A percentile compares a stretch with the other conserved stretches of the same genome.
These are phyloP conservation scores for Brachionus plicatilis DNA, from an alignment of 1,140 invertebrate genomes.

Conservation along the genomic window DNA sequence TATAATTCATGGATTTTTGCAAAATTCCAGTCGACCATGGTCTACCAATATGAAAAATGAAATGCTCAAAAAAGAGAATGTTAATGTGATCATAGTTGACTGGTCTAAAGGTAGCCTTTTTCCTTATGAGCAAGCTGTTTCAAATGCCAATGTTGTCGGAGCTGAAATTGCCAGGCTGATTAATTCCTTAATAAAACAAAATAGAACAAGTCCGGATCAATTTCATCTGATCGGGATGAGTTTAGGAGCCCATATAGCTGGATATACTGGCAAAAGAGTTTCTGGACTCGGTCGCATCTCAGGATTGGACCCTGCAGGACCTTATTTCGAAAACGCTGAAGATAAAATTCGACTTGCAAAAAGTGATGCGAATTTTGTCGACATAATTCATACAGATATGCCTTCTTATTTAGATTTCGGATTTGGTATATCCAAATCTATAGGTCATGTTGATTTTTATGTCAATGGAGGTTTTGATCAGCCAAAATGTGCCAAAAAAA, in stretches of 20 bases:
- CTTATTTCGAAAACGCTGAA: conserved; percentile 71
- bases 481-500: conserved; percentile 25
- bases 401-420: conserved; percentile 58
- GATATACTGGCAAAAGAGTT: conserved; percentile 79
- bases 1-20: conserved; percentile 82
- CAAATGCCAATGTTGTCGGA: conserved; percentile 70
- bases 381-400: conserved; percentile 74
- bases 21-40: conserved; percentile 51
- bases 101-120: neutral
- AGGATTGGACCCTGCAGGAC: conserved; percentile 67
- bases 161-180: conserved; percentile 68
- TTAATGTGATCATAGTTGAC: conserved; percentile 32
- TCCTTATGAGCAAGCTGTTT: conserved; percentile 66
- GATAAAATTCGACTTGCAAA: conserved; percentile 70
- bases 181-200: conserved; percentile 42
- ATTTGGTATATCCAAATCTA: conserved; percentile 44
- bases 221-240: conserved; percentile 81
- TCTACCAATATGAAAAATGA: conserved; percentile 45
- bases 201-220: neutral
- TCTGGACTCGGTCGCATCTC: conserved; percentile 71
- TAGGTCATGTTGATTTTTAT: conserved; percentile 60
- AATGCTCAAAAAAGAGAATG: conserved; percentile 58
- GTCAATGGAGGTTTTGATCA: conserved; percentile 59
- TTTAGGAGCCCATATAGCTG: conserved; percentile 78
- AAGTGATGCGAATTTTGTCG: conserved; percentile 69